A percentile compares a stretch with the other conserved stretches of the same genome.
Evolutionary conservation across 2,113 vertebrate genomes (phyloP).

Genomic region (Meriones unguiculatus): DNA sequence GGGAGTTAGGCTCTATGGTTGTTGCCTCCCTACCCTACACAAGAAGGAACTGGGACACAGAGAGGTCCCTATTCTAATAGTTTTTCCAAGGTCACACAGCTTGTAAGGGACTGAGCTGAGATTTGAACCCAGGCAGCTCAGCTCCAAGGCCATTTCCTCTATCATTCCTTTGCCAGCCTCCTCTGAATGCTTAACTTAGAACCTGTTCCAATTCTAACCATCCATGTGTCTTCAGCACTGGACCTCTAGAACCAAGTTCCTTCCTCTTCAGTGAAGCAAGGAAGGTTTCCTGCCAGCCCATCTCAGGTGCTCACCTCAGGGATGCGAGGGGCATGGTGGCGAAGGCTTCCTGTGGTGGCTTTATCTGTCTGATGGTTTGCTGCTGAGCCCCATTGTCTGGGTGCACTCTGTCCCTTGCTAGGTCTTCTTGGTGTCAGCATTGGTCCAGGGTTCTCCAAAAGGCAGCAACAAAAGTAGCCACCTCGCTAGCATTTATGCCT

Average conservation of each 20-base stretch:
- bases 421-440: background rate
- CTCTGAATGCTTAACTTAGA: background rate
- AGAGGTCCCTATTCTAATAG: background rate
- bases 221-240: background rate
- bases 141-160: background rate
- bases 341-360: rapidly evolving
- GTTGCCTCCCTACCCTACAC: background rate
- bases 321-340: rapidly evolving
- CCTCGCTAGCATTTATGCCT: background rate
- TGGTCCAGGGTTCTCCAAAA: background rate
- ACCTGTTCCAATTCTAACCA: background rate
- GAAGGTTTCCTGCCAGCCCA: background rate
- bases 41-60: background rate
- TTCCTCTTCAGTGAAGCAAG: background rate
- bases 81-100: background rate
- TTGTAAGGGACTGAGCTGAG: background rate
- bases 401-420: background rate
- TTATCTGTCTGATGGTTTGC: background rate
- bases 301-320: background rate
- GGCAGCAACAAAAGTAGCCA: background rate
- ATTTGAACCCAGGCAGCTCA: background rate
- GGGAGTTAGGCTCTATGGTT: background rate
- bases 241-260: background rate
- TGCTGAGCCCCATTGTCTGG: background rate
- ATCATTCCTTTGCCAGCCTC: too few relatives aligned